phyloP scores from a whole-genome alignment of 2,113 vertebrate species.

The Corvus cornix region DNA sequence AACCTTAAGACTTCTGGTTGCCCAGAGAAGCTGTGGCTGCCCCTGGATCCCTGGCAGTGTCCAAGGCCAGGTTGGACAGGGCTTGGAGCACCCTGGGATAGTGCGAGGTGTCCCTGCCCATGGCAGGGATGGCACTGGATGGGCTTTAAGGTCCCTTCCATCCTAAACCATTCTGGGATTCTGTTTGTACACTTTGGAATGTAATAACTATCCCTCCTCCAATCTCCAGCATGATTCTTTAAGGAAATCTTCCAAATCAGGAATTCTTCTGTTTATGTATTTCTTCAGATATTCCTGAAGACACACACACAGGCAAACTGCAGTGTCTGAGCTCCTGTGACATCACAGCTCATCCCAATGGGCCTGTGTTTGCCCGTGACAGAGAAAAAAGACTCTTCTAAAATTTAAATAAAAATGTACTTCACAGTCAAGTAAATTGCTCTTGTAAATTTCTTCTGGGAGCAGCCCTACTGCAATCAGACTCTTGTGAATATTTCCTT shows the following conservation, averaged over 20 bases:
- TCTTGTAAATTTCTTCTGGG: background rate
- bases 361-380: background rate
- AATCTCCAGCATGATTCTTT: background rate
- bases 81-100: accelerated
- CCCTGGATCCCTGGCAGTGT: background rate
- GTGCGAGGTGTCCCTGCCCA: background rate
- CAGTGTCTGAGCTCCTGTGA: background rate
- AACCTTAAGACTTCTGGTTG: background rate
- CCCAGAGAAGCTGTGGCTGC: background rate
- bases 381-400: background rate
- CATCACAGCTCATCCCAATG: background rate
- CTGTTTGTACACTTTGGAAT: background rate
- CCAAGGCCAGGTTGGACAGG: accelerated
- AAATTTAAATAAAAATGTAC: background rate
- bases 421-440: background rate
- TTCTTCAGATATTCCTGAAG: background rate
- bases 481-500: background rate
- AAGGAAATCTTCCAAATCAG: background rate
- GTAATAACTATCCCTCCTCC: background rate
- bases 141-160: accelerated
- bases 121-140: accelerated
- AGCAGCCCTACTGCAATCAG: background rate
- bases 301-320: background rate
- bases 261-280: background rate
- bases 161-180: background rate